Evolutionary conservation across 2,797 vertebrate species (phyloP).

Genomic region (Galaxias olidus): DNA sequence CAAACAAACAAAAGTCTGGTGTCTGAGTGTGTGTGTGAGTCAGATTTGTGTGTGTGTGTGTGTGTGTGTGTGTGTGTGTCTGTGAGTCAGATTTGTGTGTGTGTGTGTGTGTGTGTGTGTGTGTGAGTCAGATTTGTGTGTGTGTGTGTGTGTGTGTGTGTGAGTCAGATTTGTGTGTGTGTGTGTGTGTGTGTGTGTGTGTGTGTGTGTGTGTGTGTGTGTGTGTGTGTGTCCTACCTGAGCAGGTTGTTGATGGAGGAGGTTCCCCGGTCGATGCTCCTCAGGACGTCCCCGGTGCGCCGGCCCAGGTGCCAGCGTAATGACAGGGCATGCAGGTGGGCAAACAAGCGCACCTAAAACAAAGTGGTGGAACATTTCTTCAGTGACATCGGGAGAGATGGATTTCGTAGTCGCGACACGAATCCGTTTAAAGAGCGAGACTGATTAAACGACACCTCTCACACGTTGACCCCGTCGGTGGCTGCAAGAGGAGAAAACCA

Average conservation of each 20-base stretch:
- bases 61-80: too few species aligned
- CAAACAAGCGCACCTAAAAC: slow-evolving; percentile 84
- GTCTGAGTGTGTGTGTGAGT: not conserved
- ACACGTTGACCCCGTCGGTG: not conserved
- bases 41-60: not conserved
- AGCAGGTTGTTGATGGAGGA: slow-evolving; percentile 87
- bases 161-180: not conserved
- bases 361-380: not conserved
- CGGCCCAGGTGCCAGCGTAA: slow-evolving; percentile 89
- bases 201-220: not conserved
- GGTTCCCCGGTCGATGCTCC: slow-evolving; percentile 87
- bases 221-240: slow-evolving; percentile 66
- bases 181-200: not conserved
- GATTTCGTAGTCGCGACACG: not conserved
- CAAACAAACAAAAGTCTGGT: not conserved
- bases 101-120: not conserved
- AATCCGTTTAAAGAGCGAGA: not conserved
- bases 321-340: slow-evolving; percentile 84
- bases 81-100: too few species aligned
- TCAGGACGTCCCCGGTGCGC: slow-evolving; percentile 85
- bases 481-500: not conserved
- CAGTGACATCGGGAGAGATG: not conserved
- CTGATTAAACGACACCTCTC: not conserved
- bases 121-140: not conserved
- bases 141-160: not conserved